phyloP scores from a whole-genome alignment of 2,888 invertebrate genomes.

The Salticus scenicus region DNA sequence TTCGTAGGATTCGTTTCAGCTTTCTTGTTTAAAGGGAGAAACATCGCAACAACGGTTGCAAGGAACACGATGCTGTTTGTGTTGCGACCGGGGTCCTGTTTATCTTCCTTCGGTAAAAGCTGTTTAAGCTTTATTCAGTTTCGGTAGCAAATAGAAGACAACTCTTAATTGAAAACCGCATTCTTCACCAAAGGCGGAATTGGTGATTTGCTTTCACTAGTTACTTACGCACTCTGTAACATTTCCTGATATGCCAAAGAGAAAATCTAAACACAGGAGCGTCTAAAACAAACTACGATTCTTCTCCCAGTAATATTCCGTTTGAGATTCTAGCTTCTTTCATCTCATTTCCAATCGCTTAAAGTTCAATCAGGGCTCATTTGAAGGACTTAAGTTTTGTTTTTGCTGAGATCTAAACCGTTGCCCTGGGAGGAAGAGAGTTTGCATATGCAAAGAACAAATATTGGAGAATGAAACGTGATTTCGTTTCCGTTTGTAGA shows the following conservation, averaged over 20 bases:
- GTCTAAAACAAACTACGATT: slow-evolving; percentile 59
- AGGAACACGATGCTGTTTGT: slow-evolving; percentile 57
- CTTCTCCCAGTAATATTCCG: slow-evolving; percentile 25
- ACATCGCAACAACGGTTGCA: slow-evolving; percentile 2
- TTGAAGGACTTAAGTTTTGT: slow-evolving; percentile 25
- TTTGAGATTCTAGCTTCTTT: slow-evolving; percentile 27
- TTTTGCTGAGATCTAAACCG: slow-evolving; percentile 26
- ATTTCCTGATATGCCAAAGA: slow-evolving; percentile 56
- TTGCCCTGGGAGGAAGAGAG: background rate
- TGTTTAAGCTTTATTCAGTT: slow-evolving; percentile 67
- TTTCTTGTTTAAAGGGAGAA: slow-evolving; percentile 67
- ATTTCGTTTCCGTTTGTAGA: background rate
- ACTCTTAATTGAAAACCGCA: slow-evolving; percentile 68
- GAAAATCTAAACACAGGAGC: slow-evolving; percentile 55
- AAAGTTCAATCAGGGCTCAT: slow-evolving; percentile 56
- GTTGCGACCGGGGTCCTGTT: slow-evolving; percentile 60
- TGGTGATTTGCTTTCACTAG: slow-evolving; percentile 61
- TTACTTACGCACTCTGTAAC: slow-evolving; percentile 68
- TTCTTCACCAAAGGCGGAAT: slow-evolving; percentile 65
- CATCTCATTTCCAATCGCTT: slow-evolving; percentile 65
- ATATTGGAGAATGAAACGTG: background rate
- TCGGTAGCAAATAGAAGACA: slow-evolving; percentile 58
- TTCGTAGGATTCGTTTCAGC: slow-evolving; percentile 52
- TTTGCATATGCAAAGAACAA: slow-evolving; percentile 12
- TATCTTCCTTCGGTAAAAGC: slow-evolving; percentile 62